phyloP scores from a whole-genome alignment of 2,888 invertebrate genomes.

The Prosopocoilus inquinatus region DNA sequence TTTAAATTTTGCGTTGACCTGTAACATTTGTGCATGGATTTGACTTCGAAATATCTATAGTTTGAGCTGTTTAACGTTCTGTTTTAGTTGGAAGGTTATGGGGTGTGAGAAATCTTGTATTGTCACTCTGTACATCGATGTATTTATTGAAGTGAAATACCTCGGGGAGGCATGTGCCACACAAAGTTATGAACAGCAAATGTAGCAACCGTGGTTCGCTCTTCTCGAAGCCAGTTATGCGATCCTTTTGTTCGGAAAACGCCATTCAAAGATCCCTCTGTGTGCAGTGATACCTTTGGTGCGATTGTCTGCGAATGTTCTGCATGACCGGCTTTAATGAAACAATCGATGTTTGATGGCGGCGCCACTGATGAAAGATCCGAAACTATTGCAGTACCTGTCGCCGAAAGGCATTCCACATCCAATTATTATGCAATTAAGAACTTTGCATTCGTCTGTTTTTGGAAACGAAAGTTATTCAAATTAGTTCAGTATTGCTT shows the following conservation, averaged over 20 bases:
- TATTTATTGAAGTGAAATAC: too few species aligned
- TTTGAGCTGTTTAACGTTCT: too few species aligned
- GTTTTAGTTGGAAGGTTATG: too few species aligned
- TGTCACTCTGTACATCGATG: too few species aligned
- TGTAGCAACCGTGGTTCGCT: not conserved
- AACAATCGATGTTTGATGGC: slow-evolving; percentile 12
- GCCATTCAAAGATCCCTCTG: slow-evolving; percentile 6
- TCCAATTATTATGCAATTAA: slow-evolving; percentile 1
- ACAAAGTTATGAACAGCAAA: not conserved
- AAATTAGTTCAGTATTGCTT: not conserved
- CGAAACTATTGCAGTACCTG: not conserved
- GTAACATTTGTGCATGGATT: too few species aligned
- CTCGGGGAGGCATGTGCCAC: too few species aligned
- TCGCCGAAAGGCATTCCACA: not conserved
- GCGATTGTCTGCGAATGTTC: slow-evolving; percentile 6
- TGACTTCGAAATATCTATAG: too few species aligned
- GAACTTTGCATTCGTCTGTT: not conserved
- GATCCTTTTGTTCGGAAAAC: slow-evolving; percentile 6
- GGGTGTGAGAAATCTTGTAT: too few species aligned
- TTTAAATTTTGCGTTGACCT: too few species aligned
- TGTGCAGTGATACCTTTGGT: not conserved
- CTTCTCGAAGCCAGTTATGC: not conserved
- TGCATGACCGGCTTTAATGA: slow-evolving; percentile 10
- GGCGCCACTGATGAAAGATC: slow-evolving; percentile 2
- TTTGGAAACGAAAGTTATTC: not conserved